Conservation (phyloP, 2,888 invertebrate genomes). For the Noctua pronuba region DNA sequence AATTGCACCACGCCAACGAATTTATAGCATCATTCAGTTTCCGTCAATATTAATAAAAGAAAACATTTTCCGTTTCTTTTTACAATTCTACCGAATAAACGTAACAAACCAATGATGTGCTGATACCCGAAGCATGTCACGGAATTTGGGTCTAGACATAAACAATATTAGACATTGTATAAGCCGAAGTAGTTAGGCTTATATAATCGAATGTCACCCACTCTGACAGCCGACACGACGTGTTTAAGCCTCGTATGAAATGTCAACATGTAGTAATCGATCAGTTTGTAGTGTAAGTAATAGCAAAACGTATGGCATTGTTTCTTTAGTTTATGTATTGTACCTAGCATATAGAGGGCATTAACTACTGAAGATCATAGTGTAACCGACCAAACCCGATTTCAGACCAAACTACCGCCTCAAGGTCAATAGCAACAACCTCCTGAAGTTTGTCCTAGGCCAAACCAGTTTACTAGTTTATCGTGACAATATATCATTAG, state of each 20-base stretch:
- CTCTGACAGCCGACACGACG: conserved; percentile 12
- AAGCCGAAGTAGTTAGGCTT: too few species aligned
- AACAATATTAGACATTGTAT: not conserved
- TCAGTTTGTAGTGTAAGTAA: not conserved
- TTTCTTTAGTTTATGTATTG: not conserved
- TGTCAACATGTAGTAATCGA: not conserved
- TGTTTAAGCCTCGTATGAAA: not conserved
- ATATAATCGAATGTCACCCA: conserved; percentile 24
- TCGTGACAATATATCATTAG: too few species aligned
- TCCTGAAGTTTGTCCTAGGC: too few species aligned
- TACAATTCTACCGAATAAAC: not conserved
- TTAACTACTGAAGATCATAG: not conserved
- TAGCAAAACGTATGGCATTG: not conserved
- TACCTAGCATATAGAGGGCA: not conserved
- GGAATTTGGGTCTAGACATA: conserved; percentile 5
- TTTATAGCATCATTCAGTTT: not conserved
- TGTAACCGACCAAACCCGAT: not conserved
- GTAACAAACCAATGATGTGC: not conserved
- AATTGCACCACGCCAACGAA: not conserved
- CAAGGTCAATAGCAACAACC: too few species aligned
- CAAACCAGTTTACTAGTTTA: too few species aligned
- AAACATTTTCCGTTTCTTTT: too few species aligned
- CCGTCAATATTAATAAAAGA: not conserved
- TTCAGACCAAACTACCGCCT: not conserved
- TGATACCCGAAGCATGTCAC: not conserved